Evolutionary conservation across 2,113 vertebrate species (phyloP).

Genomic region (Anser cygnoides): DNA sequence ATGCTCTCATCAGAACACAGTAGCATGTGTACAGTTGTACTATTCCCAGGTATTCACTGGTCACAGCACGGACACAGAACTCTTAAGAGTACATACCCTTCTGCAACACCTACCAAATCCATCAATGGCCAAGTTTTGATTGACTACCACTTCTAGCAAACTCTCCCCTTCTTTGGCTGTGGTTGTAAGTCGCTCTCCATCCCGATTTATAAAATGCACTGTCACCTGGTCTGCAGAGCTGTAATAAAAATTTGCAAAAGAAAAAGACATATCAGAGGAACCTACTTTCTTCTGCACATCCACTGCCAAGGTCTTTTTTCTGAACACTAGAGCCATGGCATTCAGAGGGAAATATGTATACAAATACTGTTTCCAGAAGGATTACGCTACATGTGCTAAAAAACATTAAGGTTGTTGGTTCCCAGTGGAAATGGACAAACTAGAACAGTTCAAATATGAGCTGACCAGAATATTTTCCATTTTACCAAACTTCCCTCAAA

Average conservation of each 20-base stretch:
- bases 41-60: background rate
- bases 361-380: background rate
- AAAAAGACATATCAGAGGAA: background rate
- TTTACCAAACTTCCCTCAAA: background rate
- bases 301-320: background rate
- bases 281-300: background rate
- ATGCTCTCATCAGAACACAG: background rate
- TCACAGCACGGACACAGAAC: background rate
- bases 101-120: conserved; percentile 76
- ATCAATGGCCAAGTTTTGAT: conserved; percentile 78
- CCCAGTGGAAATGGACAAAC: background rate
- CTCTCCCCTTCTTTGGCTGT: conserved; percentile 77
- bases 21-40: rapidly evolving
- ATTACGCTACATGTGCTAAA: background rate
- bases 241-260: background rate
- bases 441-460: background rate
- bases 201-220: conserved; percentile 77
- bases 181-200: conserved; percentile 70
- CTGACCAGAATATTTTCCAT: background rate
- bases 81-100: background rate
- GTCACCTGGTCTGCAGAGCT: conserved; percentile 63
- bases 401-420: background rate
- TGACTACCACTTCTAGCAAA: conserved; percentile 77
- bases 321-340: background rate
- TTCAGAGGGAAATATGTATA: background rate